Conservation (phyloP, 2,113 vertebrate species). For the Aix galericulata region DNA sequence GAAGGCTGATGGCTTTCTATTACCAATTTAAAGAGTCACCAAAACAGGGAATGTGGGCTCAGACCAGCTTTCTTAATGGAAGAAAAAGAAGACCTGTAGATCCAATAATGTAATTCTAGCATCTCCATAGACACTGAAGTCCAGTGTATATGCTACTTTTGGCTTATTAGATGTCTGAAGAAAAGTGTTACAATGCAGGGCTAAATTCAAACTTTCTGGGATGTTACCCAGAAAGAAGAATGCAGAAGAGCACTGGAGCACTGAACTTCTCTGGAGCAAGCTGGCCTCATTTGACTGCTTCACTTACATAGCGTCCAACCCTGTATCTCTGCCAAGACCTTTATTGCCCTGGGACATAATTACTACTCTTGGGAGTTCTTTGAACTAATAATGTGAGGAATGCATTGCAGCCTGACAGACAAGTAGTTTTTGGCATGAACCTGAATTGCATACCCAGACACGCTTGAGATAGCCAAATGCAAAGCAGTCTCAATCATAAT, state of each 20-base stretch:
- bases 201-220: neutral
- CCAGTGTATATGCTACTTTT: neutral
- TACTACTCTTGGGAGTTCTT: neutral
- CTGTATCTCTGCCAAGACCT: neutral
- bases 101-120: neutral
- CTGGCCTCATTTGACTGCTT: neutral
- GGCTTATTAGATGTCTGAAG: neutral
- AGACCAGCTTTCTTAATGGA: neutral
- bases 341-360: neutral
- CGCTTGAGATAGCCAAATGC: neutral
- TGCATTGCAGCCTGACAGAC: neutral
- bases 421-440: neutral
- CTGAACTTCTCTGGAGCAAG: neutral
- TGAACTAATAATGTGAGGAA: neutral
- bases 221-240: neutral
- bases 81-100: neutral
- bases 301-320: neutral
- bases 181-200: neutral
- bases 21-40: neutral
- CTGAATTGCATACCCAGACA: neutral
- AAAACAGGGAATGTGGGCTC: neutral
- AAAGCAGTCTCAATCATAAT: neutral
- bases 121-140: neutral
- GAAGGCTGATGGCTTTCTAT: neutral
- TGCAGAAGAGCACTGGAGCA: neutral